A percentile compares a stretch with the other conserved stretches of the same genome.
Conservation (phyloP, 2,113 vertebrate genomes). For the Irena cyanogastra region DNA sequence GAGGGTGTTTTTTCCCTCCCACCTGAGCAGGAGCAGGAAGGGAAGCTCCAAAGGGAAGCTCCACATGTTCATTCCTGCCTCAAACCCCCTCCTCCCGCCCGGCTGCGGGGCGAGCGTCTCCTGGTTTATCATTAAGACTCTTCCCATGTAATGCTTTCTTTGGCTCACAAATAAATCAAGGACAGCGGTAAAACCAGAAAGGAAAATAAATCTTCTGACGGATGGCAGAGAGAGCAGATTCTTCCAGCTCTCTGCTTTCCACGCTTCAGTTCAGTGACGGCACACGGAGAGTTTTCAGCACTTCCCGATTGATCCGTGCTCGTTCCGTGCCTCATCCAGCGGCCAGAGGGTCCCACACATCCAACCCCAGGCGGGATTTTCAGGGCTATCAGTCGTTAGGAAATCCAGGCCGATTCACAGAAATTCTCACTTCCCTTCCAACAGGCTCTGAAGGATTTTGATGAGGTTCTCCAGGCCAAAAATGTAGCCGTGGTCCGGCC, state of each 20-base stretch:
- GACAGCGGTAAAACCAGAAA: not conserved
- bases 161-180: constrained; percentile 17
- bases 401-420: not conserved
- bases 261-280: not conserved
- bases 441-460: constrained; percentile 69
- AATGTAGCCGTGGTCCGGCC: constrained; percentile 77
- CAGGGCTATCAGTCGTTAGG: not conserved
- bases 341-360: not conserved
- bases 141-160: constrained; percentile 29
- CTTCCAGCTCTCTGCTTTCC: constrained; percentile 3
- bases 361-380: not conserved
- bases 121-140: constrained; percentile 1
- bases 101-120: not conserved
- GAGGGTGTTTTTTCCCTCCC: not conserved
- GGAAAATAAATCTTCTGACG: constrained; percentile 15
- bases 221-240: not conserved
- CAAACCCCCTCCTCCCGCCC: not conserved
- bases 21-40: not conserved
- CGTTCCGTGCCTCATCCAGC: not conserved
- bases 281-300: not conserved
- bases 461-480: constrained; percentile 80
- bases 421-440: constrained; percentile 54
- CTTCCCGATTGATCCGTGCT: not conserved
- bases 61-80: not conserved
- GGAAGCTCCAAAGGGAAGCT: not conserved